Conservation (phyloP, 2,888 invertebrate genomes). For the Andrena dorsata region DNA sequence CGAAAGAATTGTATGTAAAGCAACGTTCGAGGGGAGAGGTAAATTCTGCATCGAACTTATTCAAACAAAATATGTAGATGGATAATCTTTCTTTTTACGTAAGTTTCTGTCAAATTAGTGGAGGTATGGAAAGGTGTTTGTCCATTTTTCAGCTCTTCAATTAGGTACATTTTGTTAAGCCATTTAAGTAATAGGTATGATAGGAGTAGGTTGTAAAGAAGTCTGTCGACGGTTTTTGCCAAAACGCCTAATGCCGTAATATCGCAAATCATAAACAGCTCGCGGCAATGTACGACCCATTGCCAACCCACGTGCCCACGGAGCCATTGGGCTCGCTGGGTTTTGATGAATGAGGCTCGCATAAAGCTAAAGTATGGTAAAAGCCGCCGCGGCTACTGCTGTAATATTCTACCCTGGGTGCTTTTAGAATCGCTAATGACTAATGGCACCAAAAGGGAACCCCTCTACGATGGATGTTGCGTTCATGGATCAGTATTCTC, state of each 20-base stretch:
- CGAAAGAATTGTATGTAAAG: too few relatives aligned
- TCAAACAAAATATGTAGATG: too few relatives aligned
- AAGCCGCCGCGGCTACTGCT: constrained; percentile 78
- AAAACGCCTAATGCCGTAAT: constrained; percentile 54
- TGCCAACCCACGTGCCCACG: constrained; percentile 67
- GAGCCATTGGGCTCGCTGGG: constrained; percentile 74
- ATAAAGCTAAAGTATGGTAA: constrained; percentile 83
- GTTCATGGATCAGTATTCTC: constrained; percentile 68
- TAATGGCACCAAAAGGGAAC: constrained; percentile 81
- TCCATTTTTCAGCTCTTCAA: too few relatives aligned
- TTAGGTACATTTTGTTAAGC: too few relatives aligned
- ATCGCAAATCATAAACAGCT: constrained; percentile 72
- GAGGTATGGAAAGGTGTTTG: too few relatives aligned
- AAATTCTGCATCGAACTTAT: too few relatives aligned
- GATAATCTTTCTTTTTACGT: too few relatives aligned
- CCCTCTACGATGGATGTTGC: constrained; percentile 55
- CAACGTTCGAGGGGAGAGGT: too few relatives aligned
- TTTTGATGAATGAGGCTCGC: constrained; percentile 83
- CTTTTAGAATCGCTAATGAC: constrained; percentile 84
- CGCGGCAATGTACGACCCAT: constrained; percentile 66
- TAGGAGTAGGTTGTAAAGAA: constrained; percentile 17
- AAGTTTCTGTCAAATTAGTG: too few relatives aligned
- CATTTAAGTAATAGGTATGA: too few relatives aligned
- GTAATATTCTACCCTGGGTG: constrained; percentile 80
- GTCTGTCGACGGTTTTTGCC: constrained; percentile 28